phyloP scores from a whole-genome alignment of 2,888 invertebrate genomes.

The Dendrolimus pini region DNA sequence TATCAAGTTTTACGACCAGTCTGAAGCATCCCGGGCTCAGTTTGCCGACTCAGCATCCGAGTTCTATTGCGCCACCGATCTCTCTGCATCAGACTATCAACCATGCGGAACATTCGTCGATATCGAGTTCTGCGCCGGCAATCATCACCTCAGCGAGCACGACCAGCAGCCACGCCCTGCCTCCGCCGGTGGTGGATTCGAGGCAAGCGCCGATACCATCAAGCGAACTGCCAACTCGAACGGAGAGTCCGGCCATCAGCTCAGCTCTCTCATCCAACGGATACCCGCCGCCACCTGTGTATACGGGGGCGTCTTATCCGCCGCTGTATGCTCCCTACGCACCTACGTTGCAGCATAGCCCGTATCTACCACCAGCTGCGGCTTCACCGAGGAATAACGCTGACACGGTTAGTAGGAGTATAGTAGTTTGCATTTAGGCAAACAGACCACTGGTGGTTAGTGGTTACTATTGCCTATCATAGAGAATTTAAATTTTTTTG shows the following conservation, averaged over 20 bases:
- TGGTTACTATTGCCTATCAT: too few species aligned
- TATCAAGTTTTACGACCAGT: slow-evolving; percentile 50
- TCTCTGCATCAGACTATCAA: slow-evolving; percentile 42
- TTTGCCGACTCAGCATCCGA: slow-evolving; percentile 35
- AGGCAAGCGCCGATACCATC: slow-evolving; percentile 53
- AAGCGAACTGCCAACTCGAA: slow-evolving; percentile 66
- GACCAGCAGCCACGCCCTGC: slow-evolving; percentile 52
- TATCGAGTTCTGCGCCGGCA: slow-evolving; percentile 36
- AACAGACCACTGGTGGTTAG: too few species aligned
- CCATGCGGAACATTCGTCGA: slow-evolving; percentile 39
- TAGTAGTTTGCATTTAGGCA: too few species aligned
- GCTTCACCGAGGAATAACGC: slow-evolving; percentile 80
- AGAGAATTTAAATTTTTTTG: neutral
- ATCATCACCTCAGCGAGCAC: slow-evolving; percentile 36
- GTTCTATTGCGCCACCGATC: slow-evolving; percentile 32
- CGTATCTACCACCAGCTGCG: slow-evolving; percentile 81
- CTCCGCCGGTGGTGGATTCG: slow-evolving; percentile 52
- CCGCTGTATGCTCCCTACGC: slow-evolving; percentile 89
- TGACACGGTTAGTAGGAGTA: slow-evolving; percentile 53
- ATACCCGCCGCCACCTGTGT: slow-evolving; percentile 82
- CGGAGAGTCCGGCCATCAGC: slow-evolving; percentile 61
- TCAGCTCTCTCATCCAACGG: slow-evolving; percentile 81
- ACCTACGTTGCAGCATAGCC: slow-evolving; percentile 82
- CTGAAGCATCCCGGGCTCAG: slow-evolving; percentile 53
- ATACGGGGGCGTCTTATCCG: slow-evolving; percentile 76